These are phyloP conservation scores for Ryuthela nishihirai DNA, from an alignment of 2,888 invertebrate species.

Conservation along the genomic window DNA sequence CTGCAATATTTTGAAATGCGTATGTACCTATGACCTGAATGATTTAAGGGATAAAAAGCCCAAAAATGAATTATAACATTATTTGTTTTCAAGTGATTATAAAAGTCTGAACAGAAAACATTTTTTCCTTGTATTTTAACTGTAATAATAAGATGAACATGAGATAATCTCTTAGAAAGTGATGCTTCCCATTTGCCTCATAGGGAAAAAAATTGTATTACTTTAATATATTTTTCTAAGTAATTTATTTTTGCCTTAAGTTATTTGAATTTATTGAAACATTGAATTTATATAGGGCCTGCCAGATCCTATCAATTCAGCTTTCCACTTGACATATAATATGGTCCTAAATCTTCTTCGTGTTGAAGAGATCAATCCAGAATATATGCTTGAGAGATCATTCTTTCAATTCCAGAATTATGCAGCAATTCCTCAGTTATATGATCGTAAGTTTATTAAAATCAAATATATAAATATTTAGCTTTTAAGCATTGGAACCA, in stretches of 20 bases:
- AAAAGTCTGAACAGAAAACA: too few species aligned
- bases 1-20: too few species aligned
- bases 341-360: conserved; percentile 95
- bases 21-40: too few species aligned
- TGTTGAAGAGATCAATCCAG: conserved; percentile 98
- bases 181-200: too few species aligned
- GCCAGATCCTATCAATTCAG: conserved; percentile 96
- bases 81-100: too few species aligned
- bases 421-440: conserved; percentile 82
- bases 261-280: background rate
- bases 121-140: too few species aligned
- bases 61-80: too few species aligned
- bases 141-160: too few species aligned
- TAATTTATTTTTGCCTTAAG: background rate
- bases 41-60: too few species aligned
- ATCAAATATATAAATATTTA: too few species aligned
- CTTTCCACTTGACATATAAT: conserved; percentile 98
- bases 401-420: conserved; percentile 99
- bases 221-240: background rate
- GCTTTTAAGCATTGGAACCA: too few species aligned
- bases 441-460: conserved; percentile 70
- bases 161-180: too few species aligned
- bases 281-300: conserved; percentile 66
- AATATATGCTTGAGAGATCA: conserved; percentile 96
- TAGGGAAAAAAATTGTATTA: background rate